phyloP scores from a whole-genome alignment of 64 coral and sea anemone genomes.

The Montipora capricornis region DNA sequence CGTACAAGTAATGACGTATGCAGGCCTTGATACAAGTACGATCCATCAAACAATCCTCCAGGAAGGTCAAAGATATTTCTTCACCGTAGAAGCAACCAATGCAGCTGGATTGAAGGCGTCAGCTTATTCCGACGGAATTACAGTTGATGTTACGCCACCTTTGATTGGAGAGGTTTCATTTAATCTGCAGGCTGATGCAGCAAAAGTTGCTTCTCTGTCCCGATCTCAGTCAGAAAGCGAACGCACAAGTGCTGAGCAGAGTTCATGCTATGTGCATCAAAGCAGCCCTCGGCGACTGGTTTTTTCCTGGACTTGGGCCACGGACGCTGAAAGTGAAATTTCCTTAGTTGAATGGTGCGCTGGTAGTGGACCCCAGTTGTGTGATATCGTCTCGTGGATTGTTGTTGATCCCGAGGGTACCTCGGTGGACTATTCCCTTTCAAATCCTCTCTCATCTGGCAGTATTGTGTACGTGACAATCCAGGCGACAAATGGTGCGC shows the following conservation, averaged over 20 bases:
- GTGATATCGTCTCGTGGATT: slow-evolving; percentile 56
- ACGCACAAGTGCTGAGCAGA: no score
- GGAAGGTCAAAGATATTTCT: slow-evolving; percentile 63
- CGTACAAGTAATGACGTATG: slow-evolving; percentile 37
- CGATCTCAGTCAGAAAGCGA: no score
- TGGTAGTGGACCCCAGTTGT: slow-evolving; percentile 30
- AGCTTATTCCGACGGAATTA: slow-evolving; percentile 83
- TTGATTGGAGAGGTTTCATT: slow-evolving; percentile 15
- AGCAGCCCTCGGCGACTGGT: slow-evolving; percentile 14
- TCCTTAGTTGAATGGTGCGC: slow-evolving; percentile 59
- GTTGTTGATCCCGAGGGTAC: background rate
- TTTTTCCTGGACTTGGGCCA: slow-evolving; percentile 56
- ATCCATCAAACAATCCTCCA: background rate
- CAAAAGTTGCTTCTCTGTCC: background rate
- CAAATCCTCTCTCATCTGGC: slow-evolving; percentile 30
- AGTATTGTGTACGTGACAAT: slow-evolving; percentile 47
- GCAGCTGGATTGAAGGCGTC: slow-evolving; percentile 49
- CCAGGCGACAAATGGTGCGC: slow-evolving; percentile 53
- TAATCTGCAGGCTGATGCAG: background rate
- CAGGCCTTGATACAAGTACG: slow-evolving; percentile 44
- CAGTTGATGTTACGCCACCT: slow-evolving; percentile 75
- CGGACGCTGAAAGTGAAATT: slow-evolving; percentile 72
- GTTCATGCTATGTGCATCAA: background rate
- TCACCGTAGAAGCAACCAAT: slow-evolving; percentile 82
- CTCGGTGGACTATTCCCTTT: background rate